Base-by-base conservation (phyloP, 2,888 invertebrate genomes). In the Psylliodes chrysocephalus region DNA sequence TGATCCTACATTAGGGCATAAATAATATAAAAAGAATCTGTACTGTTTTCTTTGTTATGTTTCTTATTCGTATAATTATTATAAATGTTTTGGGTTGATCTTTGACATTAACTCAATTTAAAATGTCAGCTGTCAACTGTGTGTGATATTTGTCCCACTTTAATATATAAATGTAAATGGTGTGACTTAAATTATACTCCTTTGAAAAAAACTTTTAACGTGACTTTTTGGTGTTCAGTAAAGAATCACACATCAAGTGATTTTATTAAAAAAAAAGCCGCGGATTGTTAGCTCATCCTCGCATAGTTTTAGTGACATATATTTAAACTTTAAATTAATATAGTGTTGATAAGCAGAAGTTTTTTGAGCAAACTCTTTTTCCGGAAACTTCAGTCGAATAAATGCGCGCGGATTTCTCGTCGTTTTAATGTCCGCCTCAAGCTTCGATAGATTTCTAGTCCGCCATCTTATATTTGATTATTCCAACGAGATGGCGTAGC, bases 231-330 rank as follows among this genome's bases (percentile, higher is more conserved):
- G 52, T 63, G 17, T 52, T 54, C 59, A 46, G 46, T 54, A 63
- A 59, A 52, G 14, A 63, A 63, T 51, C 42, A 42, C 35, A 54
- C 53, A 53, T 40, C 42, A 70, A 63, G 52, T 73, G 70, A 69
- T 71, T 69, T 66, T 69, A 22, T 22, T 44, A 52, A 44, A 46
- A 60, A 59, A 47, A 61, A 65, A 73, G 77, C 76, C 75, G 78
- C 72, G 79, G 79, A 79, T 78, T 79, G 79, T 80, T 79, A 76
- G 77, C 78, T 79, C 78, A 77, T 73, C 78, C 80, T 79, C 79
- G 79, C 79, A 79, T 80, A 79, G 78, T 72, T 77, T 77, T 77
- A 74, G 74, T 74, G 54, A 70, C 65, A 72, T 71, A 72, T 69
- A 78, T 76, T 77, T 77, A 77, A 78, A 75, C 73, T 71, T 54